phyloP scores from a whole-genome alignment of 2,888 invertebrate species.

The Tenthredo livida region DNA sequence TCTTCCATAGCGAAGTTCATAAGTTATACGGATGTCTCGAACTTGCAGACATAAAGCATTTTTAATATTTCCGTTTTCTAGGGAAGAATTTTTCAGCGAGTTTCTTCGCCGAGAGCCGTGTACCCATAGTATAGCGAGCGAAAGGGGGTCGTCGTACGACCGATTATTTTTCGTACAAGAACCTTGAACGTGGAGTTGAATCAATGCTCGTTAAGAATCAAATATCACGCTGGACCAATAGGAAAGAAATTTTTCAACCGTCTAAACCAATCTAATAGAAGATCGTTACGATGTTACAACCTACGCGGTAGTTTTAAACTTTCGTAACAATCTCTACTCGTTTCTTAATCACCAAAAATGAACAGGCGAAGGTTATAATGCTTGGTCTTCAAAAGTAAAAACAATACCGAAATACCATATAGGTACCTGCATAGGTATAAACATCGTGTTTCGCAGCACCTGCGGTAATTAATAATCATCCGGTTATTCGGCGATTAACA shows the following conservation, averaged over 20 bases:
- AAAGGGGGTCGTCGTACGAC: constrained; percentile 15
- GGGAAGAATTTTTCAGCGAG: constrained; percentile 19
- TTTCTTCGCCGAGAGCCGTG: neutral
- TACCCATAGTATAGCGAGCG: neutral
- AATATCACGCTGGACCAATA: constrained; percentile 19
- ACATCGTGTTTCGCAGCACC: no score
- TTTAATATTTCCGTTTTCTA: constrained; percentile 36
- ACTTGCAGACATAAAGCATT: neutral
- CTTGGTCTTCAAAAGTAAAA: neutral
- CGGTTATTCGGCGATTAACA: no score
- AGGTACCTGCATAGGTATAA: no score
- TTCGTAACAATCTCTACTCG: constrained; percentile 38
- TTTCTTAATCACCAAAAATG: constrained; percentile 36
- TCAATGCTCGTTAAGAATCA: constrained; percentile 31
- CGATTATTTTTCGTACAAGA: constrained; percentile 36
- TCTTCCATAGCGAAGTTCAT: neutral
- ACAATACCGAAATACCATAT: neutral
- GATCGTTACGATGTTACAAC: constrained; percentile 11
- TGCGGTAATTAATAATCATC: no score
- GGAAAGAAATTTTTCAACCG: constrained; percentile 11
- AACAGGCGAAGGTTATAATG: constrained; percentile 30
- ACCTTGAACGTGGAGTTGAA: constrained; percentile 40
- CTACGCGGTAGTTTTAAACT: constrained; percentile 20
- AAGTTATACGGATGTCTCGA: constrained; percentile 3
- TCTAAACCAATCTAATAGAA: constrained; percentile 33